Evolutionary conservation across 2,888 invertebrate genomes (phyloP).

Genomic region (Euplagia quadripunctaria): DNA sequence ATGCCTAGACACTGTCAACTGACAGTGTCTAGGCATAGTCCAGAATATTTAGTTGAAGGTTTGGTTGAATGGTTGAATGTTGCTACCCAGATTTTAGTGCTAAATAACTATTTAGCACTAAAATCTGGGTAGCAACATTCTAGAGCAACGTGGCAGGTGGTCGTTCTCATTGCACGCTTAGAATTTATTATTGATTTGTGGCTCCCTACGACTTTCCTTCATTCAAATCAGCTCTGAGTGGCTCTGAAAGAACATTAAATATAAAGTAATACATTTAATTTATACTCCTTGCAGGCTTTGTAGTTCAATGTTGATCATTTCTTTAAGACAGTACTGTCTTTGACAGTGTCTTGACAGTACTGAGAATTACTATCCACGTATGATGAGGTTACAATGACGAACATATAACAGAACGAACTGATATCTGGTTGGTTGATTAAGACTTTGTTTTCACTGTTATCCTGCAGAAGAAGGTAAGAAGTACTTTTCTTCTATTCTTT

Average conservation of each 20-base stretch:
- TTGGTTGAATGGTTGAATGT: too few species aligned
- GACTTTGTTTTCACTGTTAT: background rate
- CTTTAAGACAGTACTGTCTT: background rate
- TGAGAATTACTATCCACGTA: background rate
- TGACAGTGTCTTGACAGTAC: too few species aligned
- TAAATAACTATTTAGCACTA: too few species aligned
- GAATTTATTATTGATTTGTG: conserved; percentile 43
- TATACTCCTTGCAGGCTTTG: background rate
- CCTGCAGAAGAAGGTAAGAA: background rate
- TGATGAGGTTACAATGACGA: background rate
- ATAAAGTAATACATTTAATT: background rate
- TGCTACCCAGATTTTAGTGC: too few species aligned
- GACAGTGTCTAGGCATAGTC: too few species aligned
- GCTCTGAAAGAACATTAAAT: background rate
- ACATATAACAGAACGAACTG: background rate
- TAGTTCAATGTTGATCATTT: background rate
- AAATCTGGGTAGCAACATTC: background rate
- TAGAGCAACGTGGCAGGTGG: conserved; percentile 39
- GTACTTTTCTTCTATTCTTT: background rate
- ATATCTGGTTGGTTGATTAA: background rate
- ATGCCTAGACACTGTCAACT: too few species aligned
- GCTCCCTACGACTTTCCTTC: conserved; percentile 19
- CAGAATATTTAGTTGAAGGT: too few species aligned
- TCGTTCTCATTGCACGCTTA: conserved; percentile 37
- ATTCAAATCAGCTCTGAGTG: conserved; percentile 29